Percentiles rank a stretch among this genome's conserved stretches.
These are phyloP conservation scores for Lordiphosa clarofinis DNA, from an alignment of 1,140 invertebrate species.

Conservation along the genomic window DNA sequence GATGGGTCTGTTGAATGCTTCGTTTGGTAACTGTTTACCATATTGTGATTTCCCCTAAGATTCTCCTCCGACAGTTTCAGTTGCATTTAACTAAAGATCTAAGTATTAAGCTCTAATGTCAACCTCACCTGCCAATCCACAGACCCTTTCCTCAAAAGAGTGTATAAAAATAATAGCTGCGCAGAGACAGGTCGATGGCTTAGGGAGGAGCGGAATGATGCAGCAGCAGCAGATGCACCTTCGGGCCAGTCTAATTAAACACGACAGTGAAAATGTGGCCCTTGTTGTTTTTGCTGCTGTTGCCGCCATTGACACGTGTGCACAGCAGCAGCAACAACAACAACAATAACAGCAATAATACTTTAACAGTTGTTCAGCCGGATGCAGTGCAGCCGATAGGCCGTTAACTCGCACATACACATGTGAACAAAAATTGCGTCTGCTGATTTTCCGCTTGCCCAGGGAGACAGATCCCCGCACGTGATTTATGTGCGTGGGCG, in stretches of 20 bases:
- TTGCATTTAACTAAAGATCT: no score
- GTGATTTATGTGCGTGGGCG: conserved; percentile 74
- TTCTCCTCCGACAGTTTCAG: no score
- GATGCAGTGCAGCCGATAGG: conserved; percentile 72
- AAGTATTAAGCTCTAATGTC: no score
- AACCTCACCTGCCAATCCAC: no score
- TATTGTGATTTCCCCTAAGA: no score
- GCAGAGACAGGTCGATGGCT: conserved; percentile 24
- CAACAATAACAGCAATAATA: conserved; percentile 55
- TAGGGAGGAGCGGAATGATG: conserved; percentile 10
- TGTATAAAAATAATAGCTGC: conserved; percentile 18
- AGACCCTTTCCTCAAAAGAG: neutral
- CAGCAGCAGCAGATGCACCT: conserved; percentile 46
- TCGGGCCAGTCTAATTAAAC: conserved; percentile 70
- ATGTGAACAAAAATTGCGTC: conserved; percentile 24
- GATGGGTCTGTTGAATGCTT: no score
- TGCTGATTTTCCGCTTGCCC: conserved; percentile 65
- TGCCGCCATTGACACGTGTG: conserved; percentile 73
- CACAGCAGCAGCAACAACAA: conserved; percentile 32
- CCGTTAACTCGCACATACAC: conserved; percentile 46
- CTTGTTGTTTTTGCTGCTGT: conserved; percentile 14
- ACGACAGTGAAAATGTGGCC: conserved; percentile 70
- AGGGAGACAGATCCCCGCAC: conserved; percentile 47
- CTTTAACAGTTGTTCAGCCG: conserved; percentile 50
- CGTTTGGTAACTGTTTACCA: no score